Percentiles rank a stretch among this genome's conserved stretches.
These are phyloP conservation scores for Synanceia verrucosa DNA, from an alignment of 2,797 vertebrate species.

Conservation along the genomic window DNA sequence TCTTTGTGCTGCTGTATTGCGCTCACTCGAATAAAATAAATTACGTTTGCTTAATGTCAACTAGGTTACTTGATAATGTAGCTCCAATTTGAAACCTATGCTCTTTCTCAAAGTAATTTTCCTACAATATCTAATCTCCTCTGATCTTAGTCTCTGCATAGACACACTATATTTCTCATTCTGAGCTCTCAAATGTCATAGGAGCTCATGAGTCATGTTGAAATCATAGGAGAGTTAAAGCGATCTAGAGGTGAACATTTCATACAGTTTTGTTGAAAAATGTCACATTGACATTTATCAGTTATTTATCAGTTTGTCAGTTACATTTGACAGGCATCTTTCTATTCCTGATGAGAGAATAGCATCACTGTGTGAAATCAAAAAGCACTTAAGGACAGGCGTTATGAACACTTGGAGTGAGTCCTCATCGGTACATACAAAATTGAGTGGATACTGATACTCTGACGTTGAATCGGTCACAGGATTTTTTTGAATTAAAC, in stretches of 20 bases:
- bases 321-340: not conserved
- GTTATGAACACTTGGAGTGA: not conserved
- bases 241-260: not conserved
- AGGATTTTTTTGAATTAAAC: not conserved
- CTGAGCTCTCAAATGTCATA: not conserved
- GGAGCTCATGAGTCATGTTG: not conserved
- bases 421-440: not conserved
- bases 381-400: not conserved
- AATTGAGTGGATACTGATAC: not conserved
- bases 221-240: not conserved
- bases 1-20: no score
- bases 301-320: no score
- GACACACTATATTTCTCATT: not conserved
- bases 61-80: not conserved
- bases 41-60: not conserved
- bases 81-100: not conserved
- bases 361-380: not conserved
- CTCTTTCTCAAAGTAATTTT: not conserved
- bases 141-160: not conserved
- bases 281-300: not conserved
- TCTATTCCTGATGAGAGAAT: constrained; percentile 6
- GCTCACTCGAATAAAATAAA: constrained; percentile 8
- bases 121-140: constrained; percentile 10
- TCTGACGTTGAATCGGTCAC: no score
- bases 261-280: not conserved